Conservation (phyloP, 2,888 invertebrate species). For the Pherbina coryleti region DNA sequence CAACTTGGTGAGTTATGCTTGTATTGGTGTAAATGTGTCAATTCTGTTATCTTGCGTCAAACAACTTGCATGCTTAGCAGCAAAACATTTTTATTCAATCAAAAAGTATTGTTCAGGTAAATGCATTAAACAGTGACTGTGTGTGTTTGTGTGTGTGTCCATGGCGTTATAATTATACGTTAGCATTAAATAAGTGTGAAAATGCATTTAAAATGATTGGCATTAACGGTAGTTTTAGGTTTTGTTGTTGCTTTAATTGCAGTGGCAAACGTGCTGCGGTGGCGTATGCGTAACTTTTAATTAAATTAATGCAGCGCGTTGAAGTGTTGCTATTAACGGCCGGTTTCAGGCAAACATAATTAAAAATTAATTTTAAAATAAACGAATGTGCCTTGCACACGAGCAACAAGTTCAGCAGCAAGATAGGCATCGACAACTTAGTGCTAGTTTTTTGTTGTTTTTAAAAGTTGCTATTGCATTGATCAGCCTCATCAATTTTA, state of each 20-base stretch:
- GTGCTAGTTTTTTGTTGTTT: neutral
- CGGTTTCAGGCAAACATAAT: too few relatives aligned
- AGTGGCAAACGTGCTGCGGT: neutral
- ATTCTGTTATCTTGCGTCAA: neutral
- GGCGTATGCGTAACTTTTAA: neutral
- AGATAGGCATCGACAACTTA: neutral
- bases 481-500: too few relatives aligned
- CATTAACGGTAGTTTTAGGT: neutral
- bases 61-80: neutral
- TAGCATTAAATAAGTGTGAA: too few relatives aligned
- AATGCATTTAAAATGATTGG: neutral
- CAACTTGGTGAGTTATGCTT: too few relatives aligned
- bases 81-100: constrained; percentile 1
- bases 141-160: too few relatives aligned
- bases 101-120: neutral
- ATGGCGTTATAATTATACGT: too few relatives aligned
- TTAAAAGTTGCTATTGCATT: neutral
- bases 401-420: neutral
- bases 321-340: neutral
- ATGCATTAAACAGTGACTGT: too few relatives aligned
- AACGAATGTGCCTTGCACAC: too few relatives aligned
- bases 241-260: neutral
- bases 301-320: neutral
- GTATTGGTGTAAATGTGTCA: neutral
- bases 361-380: too few relatives aligned